Evolutionary conservation across 2,113 vertebrate genomes (phyloP).

Genomic region (Vireo altiloquus): DNA sequence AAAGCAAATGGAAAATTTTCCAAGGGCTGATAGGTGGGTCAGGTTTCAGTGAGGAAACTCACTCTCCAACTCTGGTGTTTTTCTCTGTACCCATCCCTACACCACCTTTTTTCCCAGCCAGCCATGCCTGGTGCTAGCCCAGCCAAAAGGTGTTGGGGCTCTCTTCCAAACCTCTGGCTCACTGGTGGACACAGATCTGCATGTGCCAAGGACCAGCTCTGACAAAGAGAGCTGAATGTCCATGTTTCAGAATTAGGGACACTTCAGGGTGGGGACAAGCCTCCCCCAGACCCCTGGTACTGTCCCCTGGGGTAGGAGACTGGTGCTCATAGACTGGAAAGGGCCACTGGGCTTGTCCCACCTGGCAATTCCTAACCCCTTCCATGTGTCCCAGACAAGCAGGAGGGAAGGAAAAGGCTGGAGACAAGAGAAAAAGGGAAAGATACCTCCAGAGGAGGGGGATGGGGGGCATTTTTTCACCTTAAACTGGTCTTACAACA

Average conservation of each 20-base stretch:
- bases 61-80: neutral
- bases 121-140: fast-evolving
- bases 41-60: neutral
- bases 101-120: neutral
- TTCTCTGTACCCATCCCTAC: neutral
- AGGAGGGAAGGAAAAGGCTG: neutral
- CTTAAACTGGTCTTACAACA: neutral
- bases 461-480: neutral
- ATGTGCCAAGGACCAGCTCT: neutral
- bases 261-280: neutral
- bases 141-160: neutral
- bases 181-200: neutral
- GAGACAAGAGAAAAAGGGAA: neutral
- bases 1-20: neutral
- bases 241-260: neutral
- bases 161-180: neutral
- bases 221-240: neutral
- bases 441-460: neutral
- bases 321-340: neutral
- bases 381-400: neutral
- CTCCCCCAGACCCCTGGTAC: neutral
- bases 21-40: neutral
- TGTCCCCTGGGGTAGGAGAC: neutral
- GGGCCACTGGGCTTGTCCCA: neutral
- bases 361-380: neutral